Conservation (phyloP, 2,888 invertebrate genomes). For the Neoitamus cyanurus region DNA sequence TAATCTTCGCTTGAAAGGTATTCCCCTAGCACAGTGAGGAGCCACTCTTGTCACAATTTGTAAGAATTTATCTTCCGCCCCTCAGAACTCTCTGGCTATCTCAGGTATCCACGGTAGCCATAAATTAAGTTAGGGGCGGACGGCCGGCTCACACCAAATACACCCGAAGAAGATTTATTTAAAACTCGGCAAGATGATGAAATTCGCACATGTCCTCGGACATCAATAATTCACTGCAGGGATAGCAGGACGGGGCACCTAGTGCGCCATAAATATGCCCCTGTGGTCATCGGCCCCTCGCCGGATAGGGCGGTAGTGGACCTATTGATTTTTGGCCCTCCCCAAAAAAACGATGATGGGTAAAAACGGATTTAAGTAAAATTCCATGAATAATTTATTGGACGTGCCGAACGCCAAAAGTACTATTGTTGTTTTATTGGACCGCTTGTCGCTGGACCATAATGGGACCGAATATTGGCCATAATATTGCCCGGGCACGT, state of each 20-base stretch:
- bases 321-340: constrained; percentile 12
- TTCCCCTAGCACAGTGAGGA: background rate
- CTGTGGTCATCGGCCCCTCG: background rate
- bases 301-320: background rate
- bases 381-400: constrained; percentile 28
- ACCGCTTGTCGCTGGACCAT: background rate
- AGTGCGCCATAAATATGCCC: constrained; percentile 7
- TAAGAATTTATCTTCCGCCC: constrained; percentile 9
- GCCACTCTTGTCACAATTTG: background rate
- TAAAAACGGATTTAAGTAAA: constrained; percentile 35
- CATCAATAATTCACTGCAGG: constrained; percentile 13
- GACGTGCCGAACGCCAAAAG: background rate
- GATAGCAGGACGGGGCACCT: background rate
- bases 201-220: constrained; percentile 13
- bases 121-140: background rate
- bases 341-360: background rate
- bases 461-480: constrained; percentile 14
- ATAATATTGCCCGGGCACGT: background rate
- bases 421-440: background rate
- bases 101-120: background rate
- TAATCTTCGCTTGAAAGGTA: background rate
- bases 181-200: constrained; percentile 25
- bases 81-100: background rate
- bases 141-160: background rate
- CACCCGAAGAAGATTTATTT: constrained; percentile 18